These are phyloP conservation scores for Nomada flava DNA, from an alignment of 2,888 invertebrate species.

Conservation along the genomic window DNA sequence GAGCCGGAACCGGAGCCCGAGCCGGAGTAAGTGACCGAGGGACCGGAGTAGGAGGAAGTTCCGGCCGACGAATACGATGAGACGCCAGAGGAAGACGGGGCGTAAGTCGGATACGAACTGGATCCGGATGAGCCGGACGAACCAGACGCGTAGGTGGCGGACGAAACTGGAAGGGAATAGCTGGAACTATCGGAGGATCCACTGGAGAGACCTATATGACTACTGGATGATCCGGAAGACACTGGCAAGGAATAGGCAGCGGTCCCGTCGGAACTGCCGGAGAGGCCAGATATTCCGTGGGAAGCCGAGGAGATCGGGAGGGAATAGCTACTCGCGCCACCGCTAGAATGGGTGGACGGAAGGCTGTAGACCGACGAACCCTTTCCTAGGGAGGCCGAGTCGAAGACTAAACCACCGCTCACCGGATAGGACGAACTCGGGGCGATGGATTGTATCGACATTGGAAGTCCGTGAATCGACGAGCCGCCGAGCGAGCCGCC, in stretches of 20 bases:
- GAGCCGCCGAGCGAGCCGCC: slow-evolving; percentile 65
- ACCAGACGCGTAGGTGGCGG: slow-evolving; percentile 54
- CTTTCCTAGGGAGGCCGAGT: slow-evolving; percentile 56
- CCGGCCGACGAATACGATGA: slow-evolving; percentile 71
- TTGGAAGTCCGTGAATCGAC: slow-evolving; percentile 57
- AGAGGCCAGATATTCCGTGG: slow-evolving; percentile 59
- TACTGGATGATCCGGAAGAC: slow-evolving; percentile 60
- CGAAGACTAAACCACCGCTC: slow-evolving; percentile 72
- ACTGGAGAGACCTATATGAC: slow-evolving; percentile 70
- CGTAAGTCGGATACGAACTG: slow-evolving; percentile 52
- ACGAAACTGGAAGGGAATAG: slow-evolving; percentile 75
- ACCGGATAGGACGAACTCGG: slow-evolving; percentile 66
- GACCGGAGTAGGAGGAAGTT: slow-evolving; percentile 43
- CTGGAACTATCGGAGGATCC: slow-evolving; percentile 75
- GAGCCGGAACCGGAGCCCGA: slow-evolving; percentile 51
- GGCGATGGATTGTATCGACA: slow-evolving; percentile 24
- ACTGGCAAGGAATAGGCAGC: slow-evolving; percentile 58
- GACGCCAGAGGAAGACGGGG: slow-evolving; percentile 70
- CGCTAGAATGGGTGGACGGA: slow-evolving; percentile 64
- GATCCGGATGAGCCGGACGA: slow-evolving; percentile 55
- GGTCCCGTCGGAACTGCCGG: slow-evolving; percentile 40
- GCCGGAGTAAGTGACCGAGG: slow-evolving; percentile 49
- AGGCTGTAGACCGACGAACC: slow-evolving; percentile 66
- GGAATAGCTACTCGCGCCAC: slow-evolving; percentile 39
- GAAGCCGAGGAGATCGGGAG: slow-evolving; percentile 63